Evolutionary conservation across 1,140 invertebrate genomes (phyloP), one percentile per base, ranked within the genome.

Genomic region (Gonatopus flavifemur): DNA sequence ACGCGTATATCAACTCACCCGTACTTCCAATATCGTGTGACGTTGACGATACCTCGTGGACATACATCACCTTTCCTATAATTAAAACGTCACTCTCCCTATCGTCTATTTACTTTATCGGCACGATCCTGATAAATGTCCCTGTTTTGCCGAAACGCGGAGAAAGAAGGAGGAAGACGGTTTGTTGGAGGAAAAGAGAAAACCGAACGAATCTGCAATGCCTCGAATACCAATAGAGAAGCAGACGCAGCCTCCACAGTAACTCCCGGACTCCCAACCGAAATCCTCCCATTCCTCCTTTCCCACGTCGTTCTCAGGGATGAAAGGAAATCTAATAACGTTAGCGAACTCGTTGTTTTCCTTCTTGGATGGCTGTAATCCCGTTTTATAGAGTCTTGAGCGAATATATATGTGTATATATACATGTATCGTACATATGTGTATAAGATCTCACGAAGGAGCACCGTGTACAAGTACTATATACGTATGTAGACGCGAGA

Each of bases 301-400:
- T 15, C 12, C 12, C n/a, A 7, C 22, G 46, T 51, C 45, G 53
- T 56, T 48, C 46, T 44, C 32, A 39, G 49, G 35, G 57, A 70
- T 62, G 57, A 64, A 67, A 63, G 62, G 59, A 65, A 65, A 68
- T 65, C 66, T 70, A 69, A 69, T 69, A 69, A 69, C 57, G 59
- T 62, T 63, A 55, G 55, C 55, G 24, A 41, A 51, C 52, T 62
- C 63, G 55, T 63, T 62, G 57, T 62, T 68, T 67, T 66, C 46
- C 46, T 63, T 51, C 39, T 55, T 22, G 49, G 36, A 38, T 57
- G 41, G 10, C 52, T 48, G 40, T 60, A 59, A 59, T 59, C 47
- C 36, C 36, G 30, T 60, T 61, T 61, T 60, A 56, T 49, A 46
- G 45, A 60, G 43, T 44, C 30, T 6, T 28, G 25, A 7, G 52